These are phyloP conservation scores for Siphamia tubifer DNA, from an alignment of 2,113 vertebrate genomes.

Conservation along the genomic window DNA sequence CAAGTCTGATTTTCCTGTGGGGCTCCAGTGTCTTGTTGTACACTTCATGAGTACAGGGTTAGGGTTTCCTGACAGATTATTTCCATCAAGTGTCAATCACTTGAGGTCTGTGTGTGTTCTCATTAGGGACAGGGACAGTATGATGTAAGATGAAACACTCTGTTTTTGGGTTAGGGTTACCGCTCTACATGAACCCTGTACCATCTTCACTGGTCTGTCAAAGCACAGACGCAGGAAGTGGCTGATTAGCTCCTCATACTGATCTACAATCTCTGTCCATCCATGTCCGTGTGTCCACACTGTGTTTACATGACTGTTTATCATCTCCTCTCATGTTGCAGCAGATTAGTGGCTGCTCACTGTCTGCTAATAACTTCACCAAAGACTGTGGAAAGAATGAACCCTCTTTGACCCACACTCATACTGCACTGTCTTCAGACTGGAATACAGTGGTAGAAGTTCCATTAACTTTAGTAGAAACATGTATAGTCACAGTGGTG, in stretches of 20 bases:
- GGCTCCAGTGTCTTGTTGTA: constrained; percentile 43
- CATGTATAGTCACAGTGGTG: too few species aligned
- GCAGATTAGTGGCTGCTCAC: constrained; percentile 42
- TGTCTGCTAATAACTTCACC: constrained; percentile 18
- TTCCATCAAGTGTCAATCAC: constrained; percentile 64
- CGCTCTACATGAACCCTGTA: constrained; percentile 4
- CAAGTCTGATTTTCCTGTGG: constrained; percentile 9
- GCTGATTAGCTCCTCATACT: constrained; percentile 13
- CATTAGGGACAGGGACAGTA: constrained; percentile 6
- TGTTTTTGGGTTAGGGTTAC: constrained; percentile 36
- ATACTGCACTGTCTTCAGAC: too few species aligned
- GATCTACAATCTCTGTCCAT: background rate
- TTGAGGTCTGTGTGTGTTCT: background rate
- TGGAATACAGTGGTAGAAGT: too few species aligned
- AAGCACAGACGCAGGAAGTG: background rate
- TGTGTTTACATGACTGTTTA: constrained; percentile 44
- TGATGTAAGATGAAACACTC: background rate
- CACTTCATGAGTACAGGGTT: constrained; percentile 3
- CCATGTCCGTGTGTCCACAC: constrained; percentile 7
- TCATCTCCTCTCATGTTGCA: constrained; percentile 40
- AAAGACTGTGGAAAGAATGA: constrained; percentile 1
- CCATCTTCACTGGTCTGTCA: background rate
- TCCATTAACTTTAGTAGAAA: too few species aligned
- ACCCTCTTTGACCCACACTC: too few species aligned
- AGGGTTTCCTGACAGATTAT: constrained; percentile 63